Percentiles rank a stretch among this genome's conserved stretches.
Evolutionary conservation across 2,888 invertebrate genomes (phyloP).

Genomic region (Graphium colonna): DNA sequence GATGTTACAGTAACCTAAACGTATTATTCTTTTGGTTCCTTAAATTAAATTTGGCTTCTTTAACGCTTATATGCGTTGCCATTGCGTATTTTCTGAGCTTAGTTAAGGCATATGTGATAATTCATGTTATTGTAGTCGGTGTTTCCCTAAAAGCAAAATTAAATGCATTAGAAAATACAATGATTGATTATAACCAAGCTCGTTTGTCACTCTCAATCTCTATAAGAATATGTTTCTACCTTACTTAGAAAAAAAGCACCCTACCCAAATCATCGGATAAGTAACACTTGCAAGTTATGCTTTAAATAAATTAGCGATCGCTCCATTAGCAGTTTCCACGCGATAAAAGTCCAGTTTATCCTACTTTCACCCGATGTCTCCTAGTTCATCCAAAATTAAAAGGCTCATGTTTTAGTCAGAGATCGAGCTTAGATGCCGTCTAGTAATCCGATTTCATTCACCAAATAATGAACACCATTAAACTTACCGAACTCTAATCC

Average conservation of each 20-base stretch:
- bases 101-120: too few relatives aligned
- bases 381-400: slow-evolving; percentile 50
- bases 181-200: too few relatives aligned
- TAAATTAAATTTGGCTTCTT: too few relatives aligned
- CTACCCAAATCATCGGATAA: not conserved
- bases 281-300: not conserved
- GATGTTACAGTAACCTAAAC: too few relatives aligned
- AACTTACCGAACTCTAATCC: slow-evolving; percentile 38
- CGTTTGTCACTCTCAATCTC: too few relatives aligned
- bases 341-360: slow-evolving; percentile 7
- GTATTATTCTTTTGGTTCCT: too few relatives aligned
- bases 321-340: not conserved
- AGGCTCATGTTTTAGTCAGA: slow-evolving; percentile 53
- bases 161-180: too few relatives aligned
- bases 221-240: too few relatives aligned
- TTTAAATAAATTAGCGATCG: not conserved
- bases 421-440: slow-evolving; percentile 58
- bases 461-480: slow-evolving; percentile 70
- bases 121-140: too few relatives aligned
- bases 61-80: too few relatives aligned
- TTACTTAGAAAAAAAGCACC: not conserved
- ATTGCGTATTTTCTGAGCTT: too few relatives aligned
- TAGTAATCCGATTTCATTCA: slow-evolving; percentile 69
- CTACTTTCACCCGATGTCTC: slow-evolving; percentile 21
- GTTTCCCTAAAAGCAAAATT: too few relatives aligned